phyloP scores from a whole-genome alignment of 2,888 invertebrate species.

The Asteroscopus sphinx region DNA sequence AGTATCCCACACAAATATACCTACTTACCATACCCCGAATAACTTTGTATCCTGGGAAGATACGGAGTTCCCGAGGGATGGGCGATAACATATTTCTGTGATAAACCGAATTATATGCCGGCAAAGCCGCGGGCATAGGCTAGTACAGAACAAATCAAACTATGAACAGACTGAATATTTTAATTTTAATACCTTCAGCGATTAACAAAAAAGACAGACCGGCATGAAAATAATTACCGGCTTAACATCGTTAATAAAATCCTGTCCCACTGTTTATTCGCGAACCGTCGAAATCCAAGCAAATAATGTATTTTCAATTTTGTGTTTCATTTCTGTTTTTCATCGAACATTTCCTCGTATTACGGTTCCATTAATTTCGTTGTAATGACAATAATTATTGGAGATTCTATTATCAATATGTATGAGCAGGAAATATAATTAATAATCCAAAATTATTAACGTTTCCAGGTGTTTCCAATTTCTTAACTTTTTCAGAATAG shows the following conservation, averaged over 20 bases:
- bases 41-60: no score
- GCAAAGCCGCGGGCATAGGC: no score
- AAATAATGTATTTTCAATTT: conserved; percentile 31
- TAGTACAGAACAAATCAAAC: background rate
- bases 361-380: conserved; percentile 22
- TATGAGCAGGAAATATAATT: conserved; percentile 15
- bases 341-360: conserved; percentile 8
- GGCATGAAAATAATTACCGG: conserved; percentile 30
- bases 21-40: no score
- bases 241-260: conserved; percentile 27
- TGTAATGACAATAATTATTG: conserved; percentile 28
- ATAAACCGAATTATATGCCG: no score
- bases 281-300: conserved; percentile 10
- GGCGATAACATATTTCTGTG: no score
- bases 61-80: no score
- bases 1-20: no score
- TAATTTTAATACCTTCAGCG: background rate
- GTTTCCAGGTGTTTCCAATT: no score
- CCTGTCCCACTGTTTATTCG: conserved; percentile 8
- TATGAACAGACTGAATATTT: background rate
- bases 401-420: conserved; percentile 33
- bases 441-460: background rate
- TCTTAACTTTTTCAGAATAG: no score
- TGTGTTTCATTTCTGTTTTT: conserved; percentile 21
- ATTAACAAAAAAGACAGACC: conserved; percentile 8